A percentile compares a stretch with the other conserved stretches of the same genome.
These are phyloP conservation scores for human DNA, from an alignment of 2,113 vertebrate species.

Conservation along the genomic window GRCh38 chr1:59706001-59706500, in stretches of 20 bases:
- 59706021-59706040: conserved; percentile 41
- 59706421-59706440: neutral
- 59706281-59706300: neutral
- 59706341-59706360: neutral
- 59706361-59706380: neutral
- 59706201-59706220: neutral
- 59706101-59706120: neutral
- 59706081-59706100: neutral
- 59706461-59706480: neutral
- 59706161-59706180: neutral
- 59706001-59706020: conserved; percentile 63
- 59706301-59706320: neutral
- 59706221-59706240: neutral
- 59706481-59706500: neutral
- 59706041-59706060: neutral
- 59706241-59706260: neutral
- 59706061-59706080: neutral
- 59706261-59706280: neutral
- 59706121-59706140: neutral
- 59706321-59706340: neutral
- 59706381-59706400: neutral
- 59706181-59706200: neutral
- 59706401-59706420: neutral
- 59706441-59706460: neutral
- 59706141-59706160: neutral